A percentile compares a stretch with the other conserved stretches of the same genome.
phyloP scores from a whole-genome alignment of 2,888 invertebrate species.

The Drosophila recens region DNA sequence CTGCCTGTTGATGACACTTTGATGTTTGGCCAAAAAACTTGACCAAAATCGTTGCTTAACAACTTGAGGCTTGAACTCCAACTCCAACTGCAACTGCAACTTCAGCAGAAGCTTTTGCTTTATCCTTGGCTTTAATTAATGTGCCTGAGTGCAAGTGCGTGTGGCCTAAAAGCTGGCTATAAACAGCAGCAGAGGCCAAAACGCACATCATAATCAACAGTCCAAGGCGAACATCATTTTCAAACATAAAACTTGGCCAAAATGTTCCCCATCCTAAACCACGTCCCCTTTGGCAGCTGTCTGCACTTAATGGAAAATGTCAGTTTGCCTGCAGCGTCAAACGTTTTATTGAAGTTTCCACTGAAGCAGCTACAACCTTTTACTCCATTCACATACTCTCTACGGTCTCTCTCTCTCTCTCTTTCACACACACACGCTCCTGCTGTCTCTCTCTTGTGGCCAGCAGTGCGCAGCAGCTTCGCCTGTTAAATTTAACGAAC shows the following conservation, averaged over 20 bases:
- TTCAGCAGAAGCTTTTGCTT: slow-evolving; percentile 14
- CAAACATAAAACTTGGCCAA: slow-evolving; percentile 60
- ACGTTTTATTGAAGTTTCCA: slow-evolving; percentile 76
- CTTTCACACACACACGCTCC: neutral
- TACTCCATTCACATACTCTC: neutral
- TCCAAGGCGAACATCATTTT: slow-evolving; percentile 33
- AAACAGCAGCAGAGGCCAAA: slow-evolving; percentile 41
- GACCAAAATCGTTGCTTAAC: slow-evolving; percentile 14
- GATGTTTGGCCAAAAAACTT: slow-evolving; percentile 46
- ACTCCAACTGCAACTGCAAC: neutral
- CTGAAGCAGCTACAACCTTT: slow-evolving; percentile 33
- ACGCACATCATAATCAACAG: slow-evolving; percentile 61
- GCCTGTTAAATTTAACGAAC: slow-evolving; percentile 74
- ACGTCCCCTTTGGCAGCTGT: slow-evolving; percentile 52
- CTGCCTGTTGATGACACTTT: slow-evolving; percentile 74
- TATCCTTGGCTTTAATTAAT: slow-evolving; percentile 47
- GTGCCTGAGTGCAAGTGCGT: slow-evolving; percentile 30
- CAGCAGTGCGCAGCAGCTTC: slow-evolving; percentile 32
- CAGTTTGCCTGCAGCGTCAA: slow-evolving; percentile 76
- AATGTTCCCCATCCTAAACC: slow-evolving; percentile 13
- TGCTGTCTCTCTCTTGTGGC: slow-evolving; percentile 30
- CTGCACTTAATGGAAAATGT: slow-evolving; percentile 83
- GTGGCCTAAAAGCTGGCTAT: slow-evolving; percentile 52
- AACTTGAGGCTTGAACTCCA: neutral
- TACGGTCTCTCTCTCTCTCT: neutral